These are phyloP conservation scores for Anabas testudineus DNA, from an alignment of 2,797 vertebrate genomes.

Conservation along the genomic window DNA sequence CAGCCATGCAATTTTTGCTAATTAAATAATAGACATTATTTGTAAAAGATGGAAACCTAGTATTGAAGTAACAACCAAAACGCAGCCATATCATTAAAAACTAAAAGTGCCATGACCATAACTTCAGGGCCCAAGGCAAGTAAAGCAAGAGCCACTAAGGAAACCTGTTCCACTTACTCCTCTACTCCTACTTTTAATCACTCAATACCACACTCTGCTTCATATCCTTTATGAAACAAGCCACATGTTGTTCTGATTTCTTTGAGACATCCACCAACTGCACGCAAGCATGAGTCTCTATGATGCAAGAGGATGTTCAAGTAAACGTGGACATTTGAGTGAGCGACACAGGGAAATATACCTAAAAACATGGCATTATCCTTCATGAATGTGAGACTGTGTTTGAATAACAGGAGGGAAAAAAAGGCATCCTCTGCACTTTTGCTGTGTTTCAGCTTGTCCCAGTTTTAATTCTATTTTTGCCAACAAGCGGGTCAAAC, in stretches of 20 bases:
- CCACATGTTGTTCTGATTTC: constrained; percentile 23
- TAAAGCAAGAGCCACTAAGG: not conserved
- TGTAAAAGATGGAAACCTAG: not conserved
- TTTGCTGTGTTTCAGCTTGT: constrained; percentile 16
- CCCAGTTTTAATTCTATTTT: constrained; percentile 38
- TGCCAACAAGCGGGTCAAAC: constrained; percentile 26
- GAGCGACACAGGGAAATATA: not conserved
- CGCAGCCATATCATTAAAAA: constrained; percentile 25
- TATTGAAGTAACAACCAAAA: constrained; percentile 53
- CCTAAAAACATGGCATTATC: not conserved
- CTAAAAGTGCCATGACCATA: constrained; percentile 38
- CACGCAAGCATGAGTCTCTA: not conserved
- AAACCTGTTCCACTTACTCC: constrained; percentile 13
- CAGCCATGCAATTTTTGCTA: not conserved
- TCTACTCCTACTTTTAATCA: constrained; percentile 20
- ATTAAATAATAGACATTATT: not conserved
- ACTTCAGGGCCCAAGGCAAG: constrained; percentile 41
- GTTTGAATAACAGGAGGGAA: not conserved
- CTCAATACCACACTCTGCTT: not conserved
- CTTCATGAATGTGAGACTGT: not conserved
- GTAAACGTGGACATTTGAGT: not conserved
- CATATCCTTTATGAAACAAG: not conserved
- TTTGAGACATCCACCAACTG: constrained; percentile 10
- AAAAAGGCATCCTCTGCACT: constrained; percentile 3
- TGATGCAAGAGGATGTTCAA: constrained; percentile 16